Conservation (phyloP, 23 tunicate genomes). For the Ascidia mentula region DNA sequence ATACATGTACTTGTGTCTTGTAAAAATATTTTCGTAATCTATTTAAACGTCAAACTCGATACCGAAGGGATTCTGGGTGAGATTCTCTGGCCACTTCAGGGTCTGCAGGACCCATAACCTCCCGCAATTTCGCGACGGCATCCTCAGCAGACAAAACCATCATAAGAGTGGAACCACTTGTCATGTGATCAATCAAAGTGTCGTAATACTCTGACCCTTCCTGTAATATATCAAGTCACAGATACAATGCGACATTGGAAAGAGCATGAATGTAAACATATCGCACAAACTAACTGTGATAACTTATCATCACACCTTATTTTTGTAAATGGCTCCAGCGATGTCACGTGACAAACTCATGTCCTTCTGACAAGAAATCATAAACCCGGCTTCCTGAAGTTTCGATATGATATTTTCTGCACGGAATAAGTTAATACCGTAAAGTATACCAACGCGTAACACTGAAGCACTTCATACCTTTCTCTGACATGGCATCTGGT, state of each 20-base stretch:
- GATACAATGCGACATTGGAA: background rate
- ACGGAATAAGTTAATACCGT: too few relatives aligned
- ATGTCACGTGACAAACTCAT: slow-evolving; percentile 76
- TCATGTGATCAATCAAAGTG: slow-evolving; percentile 84
- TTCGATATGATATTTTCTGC: slow-evolving; percentile 72
- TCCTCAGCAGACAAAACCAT: slow-evolving; percentile 90
- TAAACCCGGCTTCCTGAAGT: slow-evolving; percentile 86
- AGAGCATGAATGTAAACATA: background rate
- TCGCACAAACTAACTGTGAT: background rate
- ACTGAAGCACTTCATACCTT: slow-evolving; percentile 51
- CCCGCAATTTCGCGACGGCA: slow-evolving; percentile 76
- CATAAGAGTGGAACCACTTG: slow-evolving; percentile 77
- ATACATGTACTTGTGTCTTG: too few relatives aligned
- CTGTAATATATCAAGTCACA: slow-evolving; percentile 16
- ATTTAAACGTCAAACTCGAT: too few relatives aligned
- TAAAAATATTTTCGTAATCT: too few relatives aligned
- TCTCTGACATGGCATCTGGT: slow-evolving; percentile 81
- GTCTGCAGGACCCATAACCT: slow-evolving; percentile 86
- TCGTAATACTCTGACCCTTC: slow-evolving; percentile 88
- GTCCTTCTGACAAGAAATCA: slow-evolving; percentile 81
- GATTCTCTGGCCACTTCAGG: slow-evolving; percentile 77
- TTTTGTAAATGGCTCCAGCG: slow-evolving; percentile 80
- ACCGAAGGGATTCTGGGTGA: slow-evolving; percentile 76
- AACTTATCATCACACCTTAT: slow-evolving; percentile 42
- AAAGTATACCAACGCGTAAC: too few relatives aligned